Conservation (phyloP, 2,888 invertebrate genomes). For the Clunio marinus region DNA sequence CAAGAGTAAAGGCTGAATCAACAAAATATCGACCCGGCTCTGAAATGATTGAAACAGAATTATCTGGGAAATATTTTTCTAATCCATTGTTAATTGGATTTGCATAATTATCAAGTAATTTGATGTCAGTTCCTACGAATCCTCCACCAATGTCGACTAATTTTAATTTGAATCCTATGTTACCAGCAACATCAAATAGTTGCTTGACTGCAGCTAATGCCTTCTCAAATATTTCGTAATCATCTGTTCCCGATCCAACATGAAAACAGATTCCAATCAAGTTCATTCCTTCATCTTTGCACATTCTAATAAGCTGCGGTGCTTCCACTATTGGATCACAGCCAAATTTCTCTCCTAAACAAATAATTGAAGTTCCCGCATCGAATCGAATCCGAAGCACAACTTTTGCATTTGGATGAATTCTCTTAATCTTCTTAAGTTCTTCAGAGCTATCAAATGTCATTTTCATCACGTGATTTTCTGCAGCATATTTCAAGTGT, state of each 20-base stretch:
- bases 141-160: slow-evolving; percentile 92
- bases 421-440: slow-evolving; percentile 21
- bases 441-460: slow-evolving; percentile 29
- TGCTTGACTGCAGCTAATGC: slow-evolving; percentile 69
- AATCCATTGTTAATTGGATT: slow-evolving; percentile 47
- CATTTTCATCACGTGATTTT: slow-evolving; percentile 15
- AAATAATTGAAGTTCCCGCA: slow-evolving; percentile 55
- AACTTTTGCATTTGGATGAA: slow-evolving; percentile 31
- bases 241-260: slow-evolving; percentile 88
- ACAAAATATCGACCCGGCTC: slow-evolving; percentile 97
- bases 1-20: slow-evolving; percentile 89
- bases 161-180: slow-evolving; percentile 70
- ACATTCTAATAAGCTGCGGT: slow-evolving; percentile 67
- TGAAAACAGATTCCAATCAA: slow-evolving; percentile 86
- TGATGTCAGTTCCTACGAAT: slow-evolving; percentile 72
- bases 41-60: slow-evolving; percentile 70
- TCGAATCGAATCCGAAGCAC: slow-evolving; percentile 79
- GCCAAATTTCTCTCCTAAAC: slow-evolving; percentile 89
- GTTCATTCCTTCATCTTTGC: slow-evolving; percentile 69
- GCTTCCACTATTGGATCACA: slow-evolving; percentile 76
- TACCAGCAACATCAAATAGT: slow-evolving; percentile 68
- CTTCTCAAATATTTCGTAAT: slow-evolving; percentile 73
- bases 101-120: slow-evolving; percentile 10
- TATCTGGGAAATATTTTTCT: slow-evolving; percentile 77
- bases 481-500: slow-evolving; percentile 16